Evolutionary conservation across 2,888 invertebrate species (phyloP).

Genomic region (Monochamus alternatus): DNA sequence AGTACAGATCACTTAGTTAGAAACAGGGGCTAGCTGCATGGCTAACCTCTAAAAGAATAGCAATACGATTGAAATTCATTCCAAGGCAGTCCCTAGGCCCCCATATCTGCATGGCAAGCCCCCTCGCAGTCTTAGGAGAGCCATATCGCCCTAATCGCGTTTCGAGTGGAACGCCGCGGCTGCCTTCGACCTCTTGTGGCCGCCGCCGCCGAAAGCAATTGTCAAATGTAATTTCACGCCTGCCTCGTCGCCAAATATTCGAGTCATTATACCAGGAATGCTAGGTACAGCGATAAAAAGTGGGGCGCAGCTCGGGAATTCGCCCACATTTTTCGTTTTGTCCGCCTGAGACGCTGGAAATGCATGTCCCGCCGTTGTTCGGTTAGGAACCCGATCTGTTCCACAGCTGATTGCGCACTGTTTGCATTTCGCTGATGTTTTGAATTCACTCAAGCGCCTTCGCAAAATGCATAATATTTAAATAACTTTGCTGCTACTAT

Average conservation of each 20-base stretch:
- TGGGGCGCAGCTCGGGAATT: constrained; percentile 17
- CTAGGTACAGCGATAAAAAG: constrained; percentile 27
- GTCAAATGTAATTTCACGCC: constrained; percentile 68
- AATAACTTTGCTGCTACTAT: too few species aligned
- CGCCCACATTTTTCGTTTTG: constrained; percentile 5
- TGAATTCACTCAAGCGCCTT: background rate
- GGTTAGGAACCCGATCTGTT: background rate
- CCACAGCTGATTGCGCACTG: background rate
- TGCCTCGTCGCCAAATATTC: constrained; percentile 63
- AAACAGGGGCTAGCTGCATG: background rate
- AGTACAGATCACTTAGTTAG: too few species aligned
- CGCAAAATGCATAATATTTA: too few species aligned
- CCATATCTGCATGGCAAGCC: constrained; percentile 57
- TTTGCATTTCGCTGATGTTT: background rate
- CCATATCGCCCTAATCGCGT: constrained; percentile 63
- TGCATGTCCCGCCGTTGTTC: background rate
- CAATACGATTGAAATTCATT: constrained; percentile 59
- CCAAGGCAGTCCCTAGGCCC: constrained; percentile 57
- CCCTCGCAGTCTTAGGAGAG: constrained; percentile 57
- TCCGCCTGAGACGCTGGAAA: background rate
- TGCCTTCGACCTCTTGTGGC: constrained; percentile 53
- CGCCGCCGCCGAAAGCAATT: constrained; percentile 60
- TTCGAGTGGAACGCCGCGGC: constrained; percentile 47
- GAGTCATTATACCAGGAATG: constrained; percentile 45
- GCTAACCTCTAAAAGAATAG: background rate